These are phyloP conservation scores for Peribatodes rhomboidaria DNA, from an alignment of 2,888 invertebrate genomes.

Conservation along the genomic window DNA sequence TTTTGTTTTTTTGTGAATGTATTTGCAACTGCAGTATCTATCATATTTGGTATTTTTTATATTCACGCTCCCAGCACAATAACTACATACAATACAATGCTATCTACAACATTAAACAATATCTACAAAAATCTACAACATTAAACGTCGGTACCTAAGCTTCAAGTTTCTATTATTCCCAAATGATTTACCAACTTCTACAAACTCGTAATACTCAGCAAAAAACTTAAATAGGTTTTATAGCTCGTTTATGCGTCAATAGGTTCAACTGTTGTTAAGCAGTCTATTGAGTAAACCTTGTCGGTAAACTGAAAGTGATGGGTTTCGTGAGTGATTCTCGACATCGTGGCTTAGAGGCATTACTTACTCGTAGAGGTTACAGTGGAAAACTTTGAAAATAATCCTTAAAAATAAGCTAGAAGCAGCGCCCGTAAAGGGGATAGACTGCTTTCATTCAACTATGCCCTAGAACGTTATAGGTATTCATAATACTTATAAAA, in stretches of 20 bases:
- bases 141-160: no score
- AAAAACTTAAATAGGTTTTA: neutral
- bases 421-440: neutral
- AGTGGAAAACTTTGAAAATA: neutral
- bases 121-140: no score
- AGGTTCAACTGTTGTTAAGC: neutral
- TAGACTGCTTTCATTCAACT: neutral
- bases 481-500: no score
- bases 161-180: no score
- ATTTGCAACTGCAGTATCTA: no score
- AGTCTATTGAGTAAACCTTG: slow-evolving; percentile 4
- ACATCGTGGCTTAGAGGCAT: slow-evolving; percentile 20
- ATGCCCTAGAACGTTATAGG: neutral
- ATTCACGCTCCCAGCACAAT: no score
- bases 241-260: no score
- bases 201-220: neutral
- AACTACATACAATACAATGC: no score
- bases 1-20: no score
- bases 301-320: slow-evolving; percentile 20
- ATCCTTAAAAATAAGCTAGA: neutral
- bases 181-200: no score
- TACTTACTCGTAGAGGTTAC: neutral
- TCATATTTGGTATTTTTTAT: no score
- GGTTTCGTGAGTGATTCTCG: slow-evolving; percentile 33
- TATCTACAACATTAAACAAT: no score